These are phyloP conservation scores for Drosophila nannoptera DNA, from an alignment of 1,140 invertebrate genomes.

Conservation along the genomic window DNA sequence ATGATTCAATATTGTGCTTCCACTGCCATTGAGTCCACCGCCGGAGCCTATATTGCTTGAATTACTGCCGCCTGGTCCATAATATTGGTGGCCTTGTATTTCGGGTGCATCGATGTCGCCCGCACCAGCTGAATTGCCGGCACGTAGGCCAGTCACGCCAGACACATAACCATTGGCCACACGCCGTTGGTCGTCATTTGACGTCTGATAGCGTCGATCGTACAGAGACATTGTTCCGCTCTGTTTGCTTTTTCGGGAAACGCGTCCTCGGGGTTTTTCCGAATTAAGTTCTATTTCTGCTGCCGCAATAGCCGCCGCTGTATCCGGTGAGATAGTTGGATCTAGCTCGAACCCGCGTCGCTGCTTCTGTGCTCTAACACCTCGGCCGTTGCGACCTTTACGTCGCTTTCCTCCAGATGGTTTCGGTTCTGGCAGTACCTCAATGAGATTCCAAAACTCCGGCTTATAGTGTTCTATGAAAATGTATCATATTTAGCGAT, in stretches of 20 bases:
- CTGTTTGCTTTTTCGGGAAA: conserved; percentile 48
- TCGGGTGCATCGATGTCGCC: conserved; percentile 57
- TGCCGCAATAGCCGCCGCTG: conserved; percentile 64
- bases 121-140: conserved; percentile 33
- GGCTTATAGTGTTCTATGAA: conserved; percentile 48
- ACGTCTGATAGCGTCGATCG: conserved; percentile 70
- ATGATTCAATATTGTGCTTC: conserved; percentile 39
- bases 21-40: conserved; percentile 58
- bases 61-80: conserved; percentile 53
- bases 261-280: conserved; percentile 30
- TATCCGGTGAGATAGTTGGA: conserved; percentile 48
- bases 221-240: conserved; percentile 67
- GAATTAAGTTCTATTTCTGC: conserved; percentile 60
- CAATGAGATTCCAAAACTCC: conserved; percentile 52
- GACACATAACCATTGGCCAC: conserved; percentile 61
- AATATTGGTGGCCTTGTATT: conserved; percentile 66
- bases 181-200: conserved; percentile 59
- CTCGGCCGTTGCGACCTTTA: background rate
- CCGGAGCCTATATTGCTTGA: conserved; percentile 25
- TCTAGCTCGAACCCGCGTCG: conserved; percentile 48
- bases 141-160: conserved; percentile 46
- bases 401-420: conserved; percentile 35
- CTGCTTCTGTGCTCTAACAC: conserved; percentile 34
- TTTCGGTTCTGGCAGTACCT: conserved; percentile 52
- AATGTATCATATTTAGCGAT: background rate